Base-by-base conservation (phyloP, 2,888 invertebrate species). In the Eustalomyia histrio region DNA sequence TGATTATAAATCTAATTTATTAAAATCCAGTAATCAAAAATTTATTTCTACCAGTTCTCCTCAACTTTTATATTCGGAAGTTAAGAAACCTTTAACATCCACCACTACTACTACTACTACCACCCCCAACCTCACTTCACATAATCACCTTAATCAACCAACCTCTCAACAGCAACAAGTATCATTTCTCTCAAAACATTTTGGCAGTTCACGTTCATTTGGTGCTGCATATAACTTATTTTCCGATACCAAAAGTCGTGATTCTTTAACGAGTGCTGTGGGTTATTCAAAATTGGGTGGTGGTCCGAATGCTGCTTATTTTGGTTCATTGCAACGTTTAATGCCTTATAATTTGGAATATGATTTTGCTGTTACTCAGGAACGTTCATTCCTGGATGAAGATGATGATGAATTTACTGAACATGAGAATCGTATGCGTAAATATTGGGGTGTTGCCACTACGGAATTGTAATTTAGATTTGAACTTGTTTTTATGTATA, bases 381-480 rank as follows among this genome's bases (percentile, higher is more conserved):
- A 96, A 88, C 92, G 95, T 85, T 84, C 87, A n/a, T 87, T 87
- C 39, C 84, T 88, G 47, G 87, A 87, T 69, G 92, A 93, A 43
- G 92, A 93, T 68, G 92, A 92, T 72, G 90, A 90, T 84, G 96
- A 96, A 87, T 96, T 95, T 0, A 90, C 95, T 83, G 96, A 96
- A 87, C 93, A 95, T 82, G 96, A 96, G 87, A 94, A 93, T 69
- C 93, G 97, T 71, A 96, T 97, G 95, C 95, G 96, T 85, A 96
- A 96, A 86, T 97, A 97, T 90, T 97, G 97, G 97, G 96, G 96
- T 65, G 96, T 97, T 58, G 96, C 96, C 14, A 96, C 96, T 1
- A 97, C 96, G 0, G 96, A 96, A 90, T 90, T 97, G 84, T 96
- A 92, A 92, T 43, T 39, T 50, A 0, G 21, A 29, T 35, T 43